Evolutionary conservation across 2,888 invertebrate genomes (phyloP).

Genomic region (Andrena minutula): DNA sequence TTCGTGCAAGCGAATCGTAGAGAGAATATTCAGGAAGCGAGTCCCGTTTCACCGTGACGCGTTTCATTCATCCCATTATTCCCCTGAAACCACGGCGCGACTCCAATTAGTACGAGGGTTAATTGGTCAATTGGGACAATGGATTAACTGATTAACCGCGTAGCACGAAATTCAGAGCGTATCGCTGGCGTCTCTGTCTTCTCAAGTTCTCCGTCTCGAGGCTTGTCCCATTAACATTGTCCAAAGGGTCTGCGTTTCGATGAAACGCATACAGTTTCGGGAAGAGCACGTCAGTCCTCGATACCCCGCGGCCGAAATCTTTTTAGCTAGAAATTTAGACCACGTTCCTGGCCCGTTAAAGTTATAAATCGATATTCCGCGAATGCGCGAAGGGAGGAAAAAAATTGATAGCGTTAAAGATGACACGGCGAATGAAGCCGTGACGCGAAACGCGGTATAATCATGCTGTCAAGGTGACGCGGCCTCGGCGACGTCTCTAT

Average conservation of each 20-base stretch:
- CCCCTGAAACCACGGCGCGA: slow-evolving; percentile 21
- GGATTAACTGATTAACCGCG: slow-evolving; percentile 46
- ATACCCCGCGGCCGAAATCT: neutral
- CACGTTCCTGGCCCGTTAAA: neutral
- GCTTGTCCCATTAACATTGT: neutral
- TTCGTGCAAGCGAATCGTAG: slow-evolving; percentile 18
- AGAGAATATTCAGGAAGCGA: slow-evolving; percentile 24
- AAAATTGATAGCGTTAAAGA: slow-evolving; percentile 19
- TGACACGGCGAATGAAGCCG: slow-evolving; percentile 11
- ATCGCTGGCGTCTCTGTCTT: neutral
- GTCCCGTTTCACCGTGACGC: slow-evolving; percentile 4
- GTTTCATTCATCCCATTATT: slow-evolving; percentile 48
- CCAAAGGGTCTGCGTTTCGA: neutral
- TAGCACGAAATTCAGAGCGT: neutral
- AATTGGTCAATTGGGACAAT: slow-evolving; percentile 58
- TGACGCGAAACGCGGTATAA: slow-evolving; percentile 34
- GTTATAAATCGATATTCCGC: slow-evolving; percentile 7
- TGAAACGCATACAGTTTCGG: neutral
- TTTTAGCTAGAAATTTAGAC: neutral
- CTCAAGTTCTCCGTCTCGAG: neutral
- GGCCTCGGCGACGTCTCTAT: slow-evolving; percentile 44
- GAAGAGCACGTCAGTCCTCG: neutral
- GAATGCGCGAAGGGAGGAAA: neutral
- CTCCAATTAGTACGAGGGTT: slow-evolving; percentile 52
- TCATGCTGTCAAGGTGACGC: slow-evolving; percentile 30